Percentiles rank a stretch among this genome's conserved stretches.
phyloP scores from a whole-genome alignment of 92 coral and sea anemone species.

The Desmophyllum pertusum region DNA sequence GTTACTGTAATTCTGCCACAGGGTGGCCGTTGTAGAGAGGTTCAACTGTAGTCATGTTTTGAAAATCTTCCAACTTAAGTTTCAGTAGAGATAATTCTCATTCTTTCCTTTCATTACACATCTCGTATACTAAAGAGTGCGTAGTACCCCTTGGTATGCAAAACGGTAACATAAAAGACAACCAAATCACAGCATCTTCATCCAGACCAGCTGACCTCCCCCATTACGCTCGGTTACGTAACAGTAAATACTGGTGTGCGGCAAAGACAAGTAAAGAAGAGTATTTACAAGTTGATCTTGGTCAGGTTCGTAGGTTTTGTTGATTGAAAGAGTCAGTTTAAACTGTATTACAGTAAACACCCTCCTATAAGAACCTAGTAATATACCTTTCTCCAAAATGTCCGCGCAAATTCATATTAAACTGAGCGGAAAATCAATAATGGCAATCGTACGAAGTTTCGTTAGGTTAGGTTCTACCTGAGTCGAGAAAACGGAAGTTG shows the following conservation, averaged over 20 bases:
- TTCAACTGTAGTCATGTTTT: too few relatives aligned
- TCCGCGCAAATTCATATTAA: too few relatives aligned
- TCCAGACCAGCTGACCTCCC: constrained; percentile 43
- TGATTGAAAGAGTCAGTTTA: too few relatives aligned
- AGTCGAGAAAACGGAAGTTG: too few relatives aligned
- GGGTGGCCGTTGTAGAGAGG: too few relatives aligned
- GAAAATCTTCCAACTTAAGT: background rate
- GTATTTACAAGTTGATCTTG: constrained; percentile 79
- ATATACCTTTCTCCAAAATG: too few relatives aligned
- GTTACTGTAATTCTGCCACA: too few relatives aligned
- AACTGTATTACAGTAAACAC: too few relatives aligned
- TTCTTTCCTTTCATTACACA: background rate
- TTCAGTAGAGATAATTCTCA: background rate
- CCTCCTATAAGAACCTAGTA: too few relatives aligned
- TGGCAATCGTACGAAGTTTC: too few relatives aligned
- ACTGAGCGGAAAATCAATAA: too few relatives aligned
- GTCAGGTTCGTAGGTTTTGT: constrained; percentile 57
- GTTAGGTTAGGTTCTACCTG: too few relatives aligned
- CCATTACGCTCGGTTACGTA: constrained; percentile 56
- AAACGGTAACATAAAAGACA: constrained; percentile 55
- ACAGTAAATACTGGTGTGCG: constrained; percentile 71
- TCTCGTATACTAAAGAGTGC: constrained; percentile 51
- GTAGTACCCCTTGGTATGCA: constrained; percentile 64
- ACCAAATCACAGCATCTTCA: constrained; percentile 73
- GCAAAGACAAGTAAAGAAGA: constrained; percentile 55